Evolutionary conservation across 35 echinoderm and acorn worm genomes (phyloP), one percentile per base, ranked within the genome.

Genomic region (Lytechinus pictus): DNA sequence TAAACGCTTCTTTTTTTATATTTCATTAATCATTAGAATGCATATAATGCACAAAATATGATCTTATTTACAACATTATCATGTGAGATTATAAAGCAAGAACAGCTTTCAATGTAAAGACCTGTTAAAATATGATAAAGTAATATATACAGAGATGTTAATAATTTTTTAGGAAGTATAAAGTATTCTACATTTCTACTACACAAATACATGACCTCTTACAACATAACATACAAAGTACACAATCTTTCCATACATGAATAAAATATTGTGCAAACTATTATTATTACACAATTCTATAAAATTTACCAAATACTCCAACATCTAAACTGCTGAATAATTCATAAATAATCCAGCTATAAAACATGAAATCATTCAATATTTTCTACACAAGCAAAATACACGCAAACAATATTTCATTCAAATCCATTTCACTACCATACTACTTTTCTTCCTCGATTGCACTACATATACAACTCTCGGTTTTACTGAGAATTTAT

Each of bases 241-340:
- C 66, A 79, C 66, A 79, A 44, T n/a, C 16, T 79, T 6, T 6
- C 16, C n/a, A 24, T 19, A 44, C 33, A 44, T 44, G 33, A 44
- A 79, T 79, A 79, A 79, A 79, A 79, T 79, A 79, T 79, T 79
- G 66, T 79, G 66, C 66, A n/a, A 79, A 79, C n/a, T 79, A 79
- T 19, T 24, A 24, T 7, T 24, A 79, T 79, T 79, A 79, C 66
- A 79, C 66, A 79, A n/a, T 79, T 79, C 66, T 79, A 79, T 24
- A 79, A 79, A 7, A 8, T 79, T 24, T 79, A 7, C n/a, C 19
- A 79, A 21, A 14, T 79, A 79, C 61, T 4, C 24, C 61, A 71
- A 79, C 66, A 79, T n/a, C 6, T 71, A 79, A 44, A 24, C 14
- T 71, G 61, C 66, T 79, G 66, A 79, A 79, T 79, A 79, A 79